These are phyloP conservation scores for Operophtera brumata DNA, from an alignment of 2,888 invertebrate species.

Conservation along the genomic window DNA sequence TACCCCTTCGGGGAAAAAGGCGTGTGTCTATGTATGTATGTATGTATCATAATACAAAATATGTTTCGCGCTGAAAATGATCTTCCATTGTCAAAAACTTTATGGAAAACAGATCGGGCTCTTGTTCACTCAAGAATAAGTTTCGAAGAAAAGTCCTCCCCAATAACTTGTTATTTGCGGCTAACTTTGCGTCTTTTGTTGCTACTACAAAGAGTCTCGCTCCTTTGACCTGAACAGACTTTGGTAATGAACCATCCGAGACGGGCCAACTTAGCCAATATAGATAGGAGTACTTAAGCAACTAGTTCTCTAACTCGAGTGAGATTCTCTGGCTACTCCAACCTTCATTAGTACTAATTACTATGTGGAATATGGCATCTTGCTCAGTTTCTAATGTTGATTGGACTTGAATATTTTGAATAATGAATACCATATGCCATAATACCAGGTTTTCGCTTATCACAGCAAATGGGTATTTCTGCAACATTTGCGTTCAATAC, in stretches of 20 bases:
- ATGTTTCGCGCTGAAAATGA: background rate
- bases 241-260: slow-evolving; percentile 23
- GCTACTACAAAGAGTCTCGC: slow-evolving; percentile 15
- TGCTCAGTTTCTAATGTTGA: background rate
- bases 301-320: slow-evolving; percentile 30
- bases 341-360: slow-evolving; percentile 19
- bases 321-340: slow-evolving; percentile 19
- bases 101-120: background rate
- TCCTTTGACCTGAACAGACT: slow-evolving; percentile 21
- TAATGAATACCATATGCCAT: too few species aligned
- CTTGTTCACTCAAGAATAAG: slow-evolving; percentile 10
- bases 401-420: background rate
- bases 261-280: slow-evolving; percentile 28
- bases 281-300: slow-evolving; percentile 30
- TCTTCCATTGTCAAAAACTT: background rate
- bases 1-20: too few species aligned
- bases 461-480: too few species aligned
- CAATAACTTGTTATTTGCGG: slow-evolving; percentile 19
- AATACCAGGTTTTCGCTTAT: too few species aligned
- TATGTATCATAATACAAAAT: too few species aligned
- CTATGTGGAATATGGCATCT: slow-evolving; percentile 4
- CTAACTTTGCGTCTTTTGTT: slow-evolving; percentile 23
- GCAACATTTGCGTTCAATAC: too few species aligned
- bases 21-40: too few species aligned
- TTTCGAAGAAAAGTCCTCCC: slow-evolving; percentile 12